phyloP scores from a whole-genome alignment of 2,113 vertebrate species.

The Podarcis cretensis region DNA sequence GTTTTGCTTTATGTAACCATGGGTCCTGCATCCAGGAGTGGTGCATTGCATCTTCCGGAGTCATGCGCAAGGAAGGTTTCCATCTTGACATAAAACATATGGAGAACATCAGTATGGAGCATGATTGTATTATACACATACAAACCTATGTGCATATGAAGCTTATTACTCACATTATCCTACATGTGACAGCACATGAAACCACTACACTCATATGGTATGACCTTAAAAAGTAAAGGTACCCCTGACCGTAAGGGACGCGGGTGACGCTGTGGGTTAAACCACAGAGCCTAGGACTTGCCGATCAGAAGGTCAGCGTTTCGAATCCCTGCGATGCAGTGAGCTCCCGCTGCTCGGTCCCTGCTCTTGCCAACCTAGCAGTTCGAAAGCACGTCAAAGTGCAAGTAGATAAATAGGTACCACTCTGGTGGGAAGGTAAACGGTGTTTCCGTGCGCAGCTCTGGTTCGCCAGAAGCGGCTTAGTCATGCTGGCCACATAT shows the following conservation, averaged over 20 bases:
- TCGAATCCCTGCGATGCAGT: accelerated
- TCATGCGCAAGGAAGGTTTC: conserved; percentile 91
- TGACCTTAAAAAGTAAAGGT: background rate
- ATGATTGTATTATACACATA: background rate
- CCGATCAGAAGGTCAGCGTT: too few relatives aligned
- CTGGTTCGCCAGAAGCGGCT: too few relatives aligned
- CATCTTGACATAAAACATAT: conserved; percentile 77
- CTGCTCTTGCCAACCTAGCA: too few relatives aligned
- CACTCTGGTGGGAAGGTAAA: too few relatives aligned
- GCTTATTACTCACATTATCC: background rate
- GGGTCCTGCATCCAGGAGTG: conserved; percentile 90
- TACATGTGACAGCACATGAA: background rate
- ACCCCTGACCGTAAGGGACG: too few relatives aligned
- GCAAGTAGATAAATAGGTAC: too few relatives aligned
- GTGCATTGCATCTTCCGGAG: conserved; percentile 88
- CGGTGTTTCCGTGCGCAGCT: too few relatives aligned
- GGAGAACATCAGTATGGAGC: conserved; percentile 21
- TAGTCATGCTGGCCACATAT: too few relatives aligned
- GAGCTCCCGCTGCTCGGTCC: too few relatives aligned
- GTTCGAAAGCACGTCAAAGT: too few relatives aligned
- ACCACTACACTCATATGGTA: background rate
- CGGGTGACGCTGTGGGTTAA: too few relatives aligned
- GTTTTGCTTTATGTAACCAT: conserved; percentile 72
- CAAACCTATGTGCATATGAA: background rate
- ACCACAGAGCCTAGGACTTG: too few relatives aligned